These are phyloP conservation scores for Serrognathus titanus DNA, from an alignment of 2,888 invertebrate species.

Conservation along the genomic window DNA sequence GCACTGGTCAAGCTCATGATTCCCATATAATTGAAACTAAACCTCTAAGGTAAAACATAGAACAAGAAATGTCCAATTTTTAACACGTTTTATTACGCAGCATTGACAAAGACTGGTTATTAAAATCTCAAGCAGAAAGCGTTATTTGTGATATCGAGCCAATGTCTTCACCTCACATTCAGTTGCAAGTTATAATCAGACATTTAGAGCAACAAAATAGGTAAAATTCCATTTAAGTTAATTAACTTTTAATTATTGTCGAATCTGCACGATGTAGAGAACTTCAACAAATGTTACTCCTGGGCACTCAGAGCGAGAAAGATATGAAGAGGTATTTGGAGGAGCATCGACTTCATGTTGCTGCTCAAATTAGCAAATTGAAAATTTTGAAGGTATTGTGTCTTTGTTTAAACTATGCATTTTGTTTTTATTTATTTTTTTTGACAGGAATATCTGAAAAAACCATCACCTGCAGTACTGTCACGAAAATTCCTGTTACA, in stretches of 20 bases:
- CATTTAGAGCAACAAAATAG: conserved; percentile 68
- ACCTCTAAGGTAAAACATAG: conserved; percentile 47
- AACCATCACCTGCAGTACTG: conserved; percentile 13
- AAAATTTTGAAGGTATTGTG: conserved; percentile 60
- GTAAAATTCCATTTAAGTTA: conserved; percentile 33
- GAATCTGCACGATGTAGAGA: conserved; percentile 44
- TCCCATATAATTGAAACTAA: conserved; percentile 33
- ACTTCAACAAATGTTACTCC: conserved; percentile 49
- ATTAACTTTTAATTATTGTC: not conserved
- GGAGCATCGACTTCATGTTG: conserved; percentile 60
- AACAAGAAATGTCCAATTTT: not conserved
- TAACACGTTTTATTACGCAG: conserved; percentile 17
- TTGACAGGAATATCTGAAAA: conserved; percentile 29
- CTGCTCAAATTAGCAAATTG: conserved; percentile 63
- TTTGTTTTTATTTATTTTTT: conserved; percentile 11
- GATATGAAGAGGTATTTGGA: conserved; percentile 56
- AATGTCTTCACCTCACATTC: conserved; percentile 54
- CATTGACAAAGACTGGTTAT: conserved; percentile 30
- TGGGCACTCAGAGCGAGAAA: conserved; percentile 43
- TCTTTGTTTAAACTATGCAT: not conserved
- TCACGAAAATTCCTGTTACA: conserved; percentile 22
- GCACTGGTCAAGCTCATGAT: conserved; percentile 29
- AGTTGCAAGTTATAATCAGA: conserved; percentile 67
- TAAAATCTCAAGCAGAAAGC: conserved; percentile 28
- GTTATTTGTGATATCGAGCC: conserved; percentile 34